These are phyloP conservation scores for Octodonta nipae DNA, from an alignment of 2,888 invertebrate species.

Conservation along the genomic window DNA sequence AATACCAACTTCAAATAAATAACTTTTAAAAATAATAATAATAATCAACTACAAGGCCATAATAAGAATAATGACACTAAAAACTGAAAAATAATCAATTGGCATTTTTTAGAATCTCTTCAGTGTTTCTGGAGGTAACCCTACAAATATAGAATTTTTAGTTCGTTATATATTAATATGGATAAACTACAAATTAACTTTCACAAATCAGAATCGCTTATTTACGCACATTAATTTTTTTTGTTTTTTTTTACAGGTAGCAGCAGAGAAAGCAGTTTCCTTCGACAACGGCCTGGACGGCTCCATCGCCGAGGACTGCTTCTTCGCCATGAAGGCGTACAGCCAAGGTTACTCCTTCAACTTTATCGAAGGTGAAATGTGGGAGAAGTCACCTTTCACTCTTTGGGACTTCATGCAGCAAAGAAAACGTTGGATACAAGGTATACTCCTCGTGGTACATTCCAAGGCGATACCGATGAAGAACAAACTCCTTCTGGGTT, in stretches of 20 bases:
- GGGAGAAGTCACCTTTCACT: constrained; percentile 94
- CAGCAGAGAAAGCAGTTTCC: constrained; percentile 80
- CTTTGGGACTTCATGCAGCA: constrained; percentile 91
- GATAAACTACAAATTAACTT: no score
- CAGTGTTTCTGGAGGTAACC: no score
- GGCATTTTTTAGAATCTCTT: no score
- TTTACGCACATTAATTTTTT: no score
- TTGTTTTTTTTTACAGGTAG: constrained; percentile 48
- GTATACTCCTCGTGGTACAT: constrained; percentile 77
- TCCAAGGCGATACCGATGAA: constrained; percentile 67
- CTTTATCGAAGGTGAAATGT: constrained; percentile 97
- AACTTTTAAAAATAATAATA: no score
- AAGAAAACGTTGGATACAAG: constrained; percentile 90
- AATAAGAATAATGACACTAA: no score
- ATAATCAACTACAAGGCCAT: no score
- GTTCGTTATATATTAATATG: no score
- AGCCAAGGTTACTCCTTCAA: constrained; percentile 82
- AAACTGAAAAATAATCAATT: no score
- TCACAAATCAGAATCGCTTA: no score
- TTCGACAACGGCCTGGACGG: constrained; percentile 95
- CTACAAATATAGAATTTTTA: no score
- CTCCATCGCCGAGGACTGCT: constrained; percentile 95
- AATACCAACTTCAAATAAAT: no score
- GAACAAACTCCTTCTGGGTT: constrained; percentile 50
- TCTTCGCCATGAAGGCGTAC: constrained; percentile 90